Evolutionary conservation across 2,113 vertebrate genomes (phyloP), one percentile per base, ranked within the genome.

Genomic region (Tychaedon coryphoeus): DNA sequence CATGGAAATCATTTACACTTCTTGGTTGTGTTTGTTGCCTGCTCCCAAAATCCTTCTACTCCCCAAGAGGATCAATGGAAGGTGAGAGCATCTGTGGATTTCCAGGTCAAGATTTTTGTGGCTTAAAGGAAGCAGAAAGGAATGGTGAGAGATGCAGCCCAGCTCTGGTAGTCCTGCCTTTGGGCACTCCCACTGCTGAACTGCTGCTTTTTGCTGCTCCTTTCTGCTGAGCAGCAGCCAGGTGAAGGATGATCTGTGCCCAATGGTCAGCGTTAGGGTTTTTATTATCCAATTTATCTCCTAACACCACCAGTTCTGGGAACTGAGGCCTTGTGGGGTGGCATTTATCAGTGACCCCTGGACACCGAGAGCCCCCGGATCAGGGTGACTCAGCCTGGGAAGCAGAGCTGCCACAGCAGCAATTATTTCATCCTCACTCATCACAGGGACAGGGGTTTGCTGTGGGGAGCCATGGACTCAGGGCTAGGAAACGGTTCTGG

Each of bases 301-400:
- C 22, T 6, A 71, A 45, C 28, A 7, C 14, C 40, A 26, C 42
- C 4, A 2, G 18, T 86, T 72, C 85, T 54, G 40, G 72, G 88
- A 91, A 67, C 36, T 1, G 8, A 28, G 50, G 24, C 67, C 53
- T 22, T 4, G 10, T 17, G 34, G 74, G 64, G 26, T 1, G 34
- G 10, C 31, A 38, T 62, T 71, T 12, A 2, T 19, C 1, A 4
- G 18, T 75, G 80, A 36, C 51, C 53, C 57, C 56, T 3, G 4
- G 67, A 24, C 58, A 16, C 16, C 0, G 10, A 13, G 58, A 60
- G 60, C 31, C 19, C 2, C 14, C 0, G 5, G 71, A 29, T 2
- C n/a, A 4, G 14, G 42, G 95, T 67, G 85, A 86, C 57, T 94
- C 80, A 79, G 9, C 42, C 79, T 28, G 54, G 61, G 26, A 4